Conservation (phyloP, 2,113 vertebrate species). For the Actenoides hombroni region DNA sequence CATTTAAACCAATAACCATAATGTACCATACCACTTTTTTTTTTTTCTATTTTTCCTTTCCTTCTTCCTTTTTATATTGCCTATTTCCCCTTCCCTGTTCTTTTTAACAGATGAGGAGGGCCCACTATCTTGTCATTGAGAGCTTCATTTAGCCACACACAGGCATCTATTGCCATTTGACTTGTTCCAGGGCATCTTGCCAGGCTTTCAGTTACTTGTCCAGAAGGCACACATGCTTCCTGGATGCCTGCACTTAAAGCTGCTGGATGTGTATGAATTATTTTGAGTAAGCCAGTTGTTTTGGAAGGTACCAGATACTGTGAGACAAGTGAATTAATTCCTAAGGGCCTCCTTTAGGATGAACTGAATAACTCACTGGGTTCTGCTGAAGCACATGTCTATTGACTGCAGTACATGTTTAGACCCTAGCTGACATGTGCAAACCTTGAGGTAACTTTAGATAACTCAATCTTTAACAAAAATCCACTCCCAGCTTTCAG, state of each 20-base stretch:
- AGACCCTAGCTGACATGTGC: background rate
- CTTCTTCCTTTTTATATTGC: background rate
- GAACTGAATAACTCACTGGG: background rate
- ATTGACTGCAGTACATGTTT: background rate
- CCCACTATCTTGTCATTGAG: background rate
- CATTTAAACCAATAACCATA: background rate
- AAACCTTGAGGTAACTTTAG: background rate
- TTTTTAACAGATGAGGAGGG: background rate
- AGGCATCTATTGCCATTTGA: fast-evolving
- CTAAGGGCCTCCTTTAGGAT: background rate
- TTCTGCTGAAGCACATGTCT: background rate
- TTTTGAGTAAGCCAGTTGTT: background rate
- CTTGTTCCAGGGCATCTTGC: background rate
- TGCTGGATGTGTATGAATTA: background rate
- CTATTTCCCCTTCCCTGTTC: background rate
- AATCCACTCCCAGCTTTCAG: background rate
- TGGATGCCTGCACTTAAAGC: background rate
- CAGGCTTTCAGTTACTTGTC: background rate
- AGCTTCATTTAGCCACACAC: background rate
- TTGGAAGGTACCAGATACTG: background rate
- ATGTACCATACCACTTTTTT: background rate
- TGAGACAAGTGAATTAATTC: background rate
- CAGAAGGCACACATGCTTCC: background rate
- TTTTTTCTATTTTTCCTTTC: background rate
- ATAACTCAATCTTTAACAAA: background rate